Conservation (phyloP, 2,888 invertebrate genomes). For the Drosophila neonasuta region DNA sequence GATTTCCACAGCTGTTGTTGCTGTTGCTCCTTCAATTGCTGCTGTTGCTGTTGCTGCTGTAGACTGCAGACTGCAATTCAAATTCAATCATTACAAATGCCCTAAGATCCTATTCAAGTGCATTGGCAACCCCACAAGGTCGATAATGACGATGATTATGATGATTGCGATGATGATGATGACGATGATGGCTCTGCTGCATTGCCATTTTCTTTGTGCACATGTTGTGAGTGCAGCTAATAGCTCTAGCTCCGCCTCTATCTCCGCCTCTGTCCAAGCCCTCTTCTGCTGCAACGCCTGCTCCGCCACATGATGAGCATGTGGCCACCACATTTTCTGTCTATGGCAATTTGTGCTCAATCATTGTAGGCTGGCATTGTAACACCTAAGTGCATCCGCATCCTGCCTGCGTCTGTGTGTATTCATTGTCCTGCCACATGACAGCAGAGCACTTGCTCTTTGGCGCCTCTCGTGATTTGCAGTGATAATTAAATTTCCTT, state of each 20-base stretch:
- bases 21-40: slow-evolving; percentile 14
- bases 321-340: slow-evolving; percentile 13
- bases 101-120: slow-evolving; percentile 62
- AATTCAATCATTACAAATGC: slow-evolving; percentile 73
- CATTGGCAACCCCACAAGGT: slow-evolving; percentile 31
- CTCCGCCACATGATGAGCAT: slow-evolving; percentile 2
- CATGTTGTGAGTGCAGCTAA: slow-evolving; percentile 54
- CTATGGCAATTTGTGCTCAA: slow-evolving; percentile 36
- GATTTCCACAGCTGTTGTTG: slow-evolving; percentile 32
- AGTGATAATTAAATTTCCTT: slow-evolving; percentile 57
- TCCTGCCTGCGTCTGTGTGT: background rate
- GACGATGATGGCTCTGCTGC: slow-evolving; percentile 27
- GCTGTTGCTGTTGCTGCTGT: slow-evolving; percentile 8
- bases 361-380: slow-evolving; percentile 21
- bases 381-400: slow-evolving; percentile 24
- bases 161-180: slow-evolving; percentile 17
- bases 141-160: slow-evolving; percentile 18
- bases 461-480: slow-evolving; percentile 22
- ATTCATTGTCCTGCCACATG: slow-evolving; percentile 20
- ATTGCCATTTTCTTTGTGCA: slow-evolving; percentile 42
- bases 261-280: background rate
- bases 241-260: slow-evolving; percentile 28
- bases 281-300: slow-evolving; percentile 3
- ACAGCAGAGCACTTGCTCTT: background rate
- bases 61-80: slow-evolving; percentile 57